These are phyloP conservation scores for Drosophila formosana DNA, from an alignment of 2,888 invertebrate genomes.

Conservation along the genomic window DNA sequence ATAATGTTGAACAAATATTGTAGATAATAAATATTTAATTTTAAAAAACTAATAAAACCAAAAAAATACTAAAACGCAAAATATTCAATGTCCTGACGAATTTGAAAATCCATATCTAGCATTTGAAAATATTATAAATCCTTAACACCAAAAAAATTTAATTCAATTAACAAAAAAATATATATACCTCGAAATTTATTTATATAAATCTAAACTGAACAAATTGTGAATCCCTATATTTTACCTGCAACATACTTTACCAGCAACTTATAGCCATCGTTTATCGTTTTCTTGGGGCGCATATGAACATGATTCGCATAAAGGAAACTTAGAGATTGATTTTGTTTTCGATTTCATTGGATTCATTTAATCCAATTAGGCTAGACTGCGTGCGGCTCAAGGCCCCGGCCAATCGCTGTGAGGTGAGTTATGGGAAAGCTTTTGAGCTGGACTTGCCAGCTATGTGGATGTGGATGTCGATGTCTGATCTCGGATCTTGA, in stretches of 20 bases:
- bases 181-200: background rate
- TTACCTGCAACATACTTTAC: background rate
- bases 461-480: background rate
- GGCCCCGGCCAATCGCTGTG: slow-evolving; percentile 21
- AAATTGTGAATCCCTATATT: background rate
- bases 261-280: background rate
- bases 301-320: slow-evolving; percentile 75
- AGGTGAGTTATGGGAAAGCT: slow-evolving; percentile 71
- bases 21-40: background rate
- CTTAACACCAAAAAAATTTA: no score
- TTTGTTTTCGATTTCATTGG: slow-evolving; percentile 76
- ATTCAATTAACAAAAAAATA: no score
- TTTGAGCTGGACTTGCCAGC: slow-evolving; percentile 40
- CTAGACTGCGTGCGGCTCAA: slow-evolving; percentile 52
- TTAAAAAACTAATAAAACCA: no score
- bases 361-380: slow-evolving; percentile 77
- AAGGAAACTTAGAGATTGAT: slow-evolving; percentile 51
- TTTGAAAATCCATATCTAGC: no score
- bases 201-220: background rate
- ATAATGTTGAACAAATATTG: background rate
- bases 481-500: slow-evolving; percentile 25
- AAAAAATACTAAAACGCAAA: background rate
- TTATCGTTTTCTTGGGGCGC: background rate
- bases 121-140: no score
- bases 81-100: background rate